Percentiles rank a stretch among this genome's conserved stretches.
Evolutionary conservation across 2,113 vertebrate genomes (phyloP).

Genomic region (Neodon shergylaensis): DNA sequence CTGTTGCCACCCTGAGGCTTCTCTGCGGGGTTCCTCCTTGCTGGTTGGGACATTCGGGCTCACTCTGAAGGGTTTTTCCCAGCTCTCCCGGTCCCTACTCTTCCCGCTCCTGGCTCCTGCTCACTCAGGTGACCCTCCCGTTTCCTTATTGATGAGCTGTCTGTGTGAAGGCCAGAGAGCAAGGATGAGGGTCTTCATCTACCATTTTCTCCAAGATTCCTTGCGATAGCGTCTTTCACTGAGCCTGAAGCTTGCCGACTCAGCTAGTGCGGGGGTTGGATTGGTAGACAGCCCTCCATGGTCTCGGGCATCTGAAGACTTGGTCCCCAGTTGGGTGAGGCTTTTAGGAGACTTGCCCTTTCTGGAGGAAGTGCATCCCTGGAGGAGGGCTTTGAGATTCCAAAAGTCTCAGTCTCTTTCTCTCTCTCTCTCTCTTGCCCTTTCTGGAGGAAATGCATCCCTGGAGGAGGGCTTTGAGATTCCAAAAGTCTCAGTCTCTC

Average conservation of each 20-base stretch:
- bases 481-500: no score
- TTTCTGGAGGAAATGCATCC: not conserved
- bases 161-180: not conserved
- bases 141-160: not conserved
- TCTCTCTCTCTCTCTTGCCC: not conserved
- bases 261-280: not conserved
- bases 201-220: no score
- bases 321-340: not conserved
- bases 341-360: not conserved
- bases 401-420: no score
- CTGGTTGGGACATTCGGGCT: not conserved
- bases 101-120: not conserved
- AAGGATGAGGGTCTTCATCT: not conserved
- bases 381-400: not conserved
- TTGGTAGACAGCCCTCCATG: not conserved
- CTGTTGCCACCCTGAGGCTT: not conserved
- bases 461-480: not conserved
- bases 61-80: not conserved
- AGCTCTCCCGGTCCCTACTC: not conserved
- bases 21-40: not conserved
- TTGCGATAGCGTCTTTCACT: not conserved
- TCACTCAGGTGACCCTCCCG: not conserved
- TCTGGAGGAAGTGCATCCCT: not conserved
- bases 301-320: not conserved
- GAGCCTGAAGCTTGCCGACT: not conserved